phyloP scores from a whole-genome alignment of 2,888 invertebrate genomes.

The Ennomos erosarius region DNA sequence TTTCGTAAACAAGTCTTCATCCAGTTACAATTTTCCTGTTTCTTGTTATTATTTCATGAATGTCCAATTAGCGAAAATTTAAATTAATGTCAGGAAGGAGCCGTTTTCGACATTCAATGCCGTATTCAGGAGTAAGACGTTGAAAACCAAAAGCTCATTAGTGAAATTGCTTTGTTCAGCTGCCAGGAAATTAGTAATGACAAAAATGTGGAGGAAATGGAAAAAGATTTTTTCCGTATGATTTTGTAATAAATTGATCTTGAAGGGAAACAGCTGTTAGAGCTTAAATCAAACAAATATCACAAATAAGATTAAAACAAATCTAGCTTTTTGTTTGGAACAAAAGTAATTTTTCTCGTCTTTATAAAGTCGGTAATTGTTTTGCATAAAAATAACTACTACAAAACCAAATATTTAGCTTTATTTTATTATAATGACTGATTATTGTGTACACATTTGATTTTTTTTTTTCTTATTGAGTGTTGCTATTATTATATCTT shows the following conservation, averaged over 20 bases:
- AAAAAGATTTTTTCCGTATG: slow-evolving; percentile 1
- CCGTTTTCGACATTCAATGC: slow-evolving; percentile 28
- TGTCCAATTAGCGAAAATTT: slow-evolving; percentile 48
- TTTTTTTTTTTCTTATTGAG: too few species aligned
- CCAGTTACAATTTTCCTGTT: slow-evolving; percentile 25
- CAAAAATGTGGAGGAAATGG: slow-evolving; percentile 22
- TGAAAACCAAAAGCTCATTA: slow-evolving; percentile 50
- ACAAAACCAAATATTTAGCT: too few species aligned
- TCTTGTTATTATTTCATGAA: slow-evolving; percentile 32
- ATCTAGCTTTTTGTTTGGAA: background rate
- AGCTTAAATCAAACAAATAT: too few species aligned
- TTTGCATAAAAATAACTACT: too few species aligned
- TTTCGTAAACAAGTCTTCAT: slow-evolving; percentile 16
- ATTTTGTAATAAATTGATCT: background rate
- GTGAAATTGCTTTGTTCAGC: slow-evolving; percentile 41
- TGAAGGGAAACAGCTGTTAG: slow-evolving; percentile 2
- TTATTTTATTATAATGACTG: too few species aligned
- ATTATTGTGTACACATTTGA: too few species aligned
- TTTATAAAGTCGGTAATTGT: too few species aligned
- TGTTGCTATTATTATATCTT: too few species aligned
- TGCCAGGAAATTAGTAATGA: slow-evolving; percentile 35
- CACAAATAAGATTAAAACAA: too few species aligned
- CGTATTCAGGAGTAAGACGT: slow-evolving; percentile 31
- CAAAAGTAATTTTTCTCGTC: too few species aligned
- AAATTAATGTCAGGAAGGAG: slow-evolving; percentile 44